phyloP scores from a whole-genome alignment of 2,113 vertebrate species.

The Carlito syrichta region DNA sequence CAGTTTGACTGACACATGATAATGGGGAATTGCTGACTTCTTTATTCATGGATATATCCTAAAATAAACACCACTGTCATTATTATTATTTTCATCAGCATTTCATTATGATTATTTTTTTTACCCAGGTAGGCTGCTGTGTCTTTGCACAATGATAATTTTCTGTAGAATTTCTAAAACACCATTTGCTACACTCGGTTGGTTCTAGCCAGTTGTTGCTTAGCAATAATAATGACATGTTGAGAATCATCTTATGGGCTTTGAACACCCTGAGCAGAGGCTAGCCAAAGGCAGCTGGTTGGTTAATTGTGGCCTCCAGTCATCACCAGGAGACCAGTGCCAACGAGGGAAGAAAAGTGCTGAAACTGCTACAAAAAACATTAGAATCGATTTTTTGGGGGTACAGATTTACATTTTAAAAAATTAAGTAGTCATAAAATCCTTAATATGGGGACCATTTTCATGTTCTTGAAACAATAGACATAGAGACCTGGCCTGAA shows the following conservation, averaged over 20 bases:
- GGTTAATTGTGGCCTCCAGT: constrained; percentile 59
- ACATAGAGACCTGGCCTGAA: background rate
- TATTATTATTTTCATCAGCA: background rate
- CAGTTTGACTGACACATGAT: background rate
- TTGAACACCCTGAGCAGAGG: constrained; percentile 28
- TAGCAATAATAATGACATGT: constrained; percentile 64
- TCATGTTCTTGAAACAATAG: background rate
- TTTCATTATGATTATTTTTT: background rate
- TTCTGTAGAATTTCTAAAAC: constrained; percentile 42
- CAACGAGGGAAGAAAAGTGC: background rate
- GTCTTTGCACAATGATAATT: background rate
- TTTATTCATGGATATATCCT: background rate
- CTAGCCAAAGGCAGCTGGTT: constrained; percentile 53
- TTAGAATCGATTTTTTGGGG: background rate
- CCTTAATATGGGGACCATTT: background rate
- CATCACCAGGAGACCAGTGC: constrained; percentile 15
- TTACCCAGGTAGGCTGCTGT: background rate
- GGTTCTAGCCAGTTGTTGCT: constrained; percentile 62
- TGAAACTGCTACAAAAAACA: background rate
- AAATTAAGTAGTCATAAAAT: background rate
- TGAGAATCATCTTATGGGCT: constrained; percentile 38
- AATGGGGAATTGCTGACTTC: background rate
- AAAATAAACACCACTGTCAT: background rate
- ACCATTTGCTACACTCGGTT: constrained; percentile 36
- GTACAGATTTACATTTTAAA: background rate